A percentile compares a stretch with the other conserved stretches of the same genome.
These are phyloP conservation scores for Sebastes matsubarae DNA, from an alignment of 2,797 vertebrate species.

Conservation along the genomic window DNA sequence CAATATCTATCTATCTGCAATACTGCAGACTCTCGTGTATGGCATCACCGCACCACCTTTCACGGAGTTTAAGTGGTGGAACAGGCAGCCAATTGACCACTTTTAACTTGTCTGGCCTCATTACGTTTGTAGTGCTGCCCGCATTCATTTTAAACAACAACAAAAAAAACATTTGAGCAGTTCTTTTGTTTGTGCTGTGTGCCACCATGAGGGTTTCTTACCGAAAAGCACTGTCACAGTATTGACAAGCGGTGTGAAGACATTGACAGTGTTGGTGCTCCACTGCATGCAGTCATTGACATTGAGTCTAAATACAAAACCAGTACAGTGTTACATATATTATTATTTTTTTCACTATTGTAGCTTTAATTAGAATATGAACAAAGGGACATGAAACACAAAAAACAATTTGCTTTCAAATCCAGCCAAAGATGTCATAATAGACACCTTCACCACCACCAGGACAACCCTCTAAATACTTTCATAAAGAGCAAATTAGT, in stretches of 20 bases:
- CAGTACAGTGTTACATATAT: not conserved
- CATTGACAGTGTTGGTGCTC: slow-evolving; percentile 2
- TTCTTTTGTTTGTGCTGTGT: slow-evolving; percentile 28
- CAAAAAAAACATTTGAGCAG: not conserved
- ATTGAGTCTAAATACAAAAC: not conserved
- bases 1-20: not conserved
- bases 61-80: slow-evolving; percentile 30
- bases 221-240: not conserved
- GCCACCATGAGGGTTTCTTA: slow-evolving; percentile 1
- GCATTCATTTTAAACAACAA: slow-evolving; percentile 17
- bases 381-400: not conserved
- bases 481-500: slow-evolving; percentile 47
- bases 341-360: not conserved
- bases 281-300: not conserved
- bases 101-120: slow-evolving; percentile 56
- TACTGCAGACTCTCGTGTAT: not conserved
- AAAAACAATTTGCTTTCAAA: not conserved
- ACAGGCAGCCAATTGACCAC: slow-evolving; percentile 25
- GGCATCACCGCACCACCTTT: slow-evolving; percentile 7
- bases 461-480: slow-evolving; percentile 14
- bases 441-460: slow-evolving; percentile 1
- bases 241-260: slow-evolving; percentile 7
- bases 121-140: slow-evolving; percentile 30
- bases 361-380: not conserved
- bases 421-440: not conserved